Conservation (phyloP, 2,888 invertebrate species). For the Onthophagus sagittarius region DNA sequence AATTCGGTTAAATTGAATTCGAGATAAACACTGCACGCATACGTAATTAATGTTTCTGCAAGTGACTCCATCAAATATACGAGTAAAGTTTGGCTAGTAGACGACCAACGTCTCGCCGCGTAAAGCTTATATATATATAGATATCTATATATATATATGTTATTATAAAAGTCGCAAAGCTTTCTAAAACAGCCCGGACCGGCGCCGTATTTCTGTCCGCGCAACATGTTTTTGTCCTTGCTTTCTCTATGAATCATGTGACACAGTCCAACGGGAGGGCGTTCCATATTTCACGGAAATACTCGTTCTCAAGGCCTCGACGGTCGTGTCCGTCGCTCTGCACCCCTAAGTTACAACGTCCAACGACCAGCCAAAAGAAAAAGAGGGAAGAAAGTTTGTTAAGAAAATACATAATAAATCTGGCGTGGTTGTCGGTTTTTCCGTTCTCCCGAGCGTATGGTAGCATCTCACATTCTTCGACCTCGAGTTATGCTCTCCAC, state of each 20-base stretch:
- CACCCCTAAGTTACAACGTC: not conserved
- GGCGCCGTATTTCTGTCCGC: slow-evolving; percentile 46
- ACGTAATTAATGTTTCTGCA: slow-evolving; percentile 10
- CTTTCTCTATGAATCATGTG: slow-evolving; percentile 44
- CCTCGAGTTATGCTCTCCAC: not conserved
- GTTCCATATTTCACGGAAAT: slow-evolving; percentile 24
- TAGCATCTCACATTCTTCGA: not conserved
- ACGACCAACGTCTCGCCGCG: not conserved
- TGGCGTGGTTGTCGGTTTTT: not conserved
- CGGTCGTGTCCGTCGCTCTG: not conserved
- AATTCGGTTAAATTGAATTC: slow-evolving; percentile 6
- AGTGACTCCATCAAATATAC: not conserved
- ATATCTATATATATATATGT: slow-evolving; percentile 45
- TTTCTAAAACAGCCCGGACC: slow-evolving; percentile 38
- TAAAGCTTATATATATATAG: slow-evolving; percentile 32
- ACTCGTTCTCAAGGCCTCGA: slow-evolving; percentile 13
- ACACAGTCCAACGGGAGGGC: slow-evolving; percentile 28
- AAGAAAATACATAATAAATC: not conserved
- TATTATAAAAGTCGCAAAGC: slow-evolving; percentile 46
- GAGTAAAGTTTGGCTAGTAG: not conserved
- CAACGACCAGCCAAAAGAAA: not conserved
- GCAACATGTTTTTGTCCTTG: slow-evolving; percentile 46
- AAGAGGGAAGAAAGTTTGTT: not conserved
- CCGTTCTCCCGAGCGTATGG: not conserved
- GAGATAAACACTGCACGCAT: slow-evolving; percentile 6